Percentiles rank a stretch among this genome's conserved stretches.
Conservation (phyloP, 1,140 invertebrate species). For the Dolichoris vasculosae region DNA sequence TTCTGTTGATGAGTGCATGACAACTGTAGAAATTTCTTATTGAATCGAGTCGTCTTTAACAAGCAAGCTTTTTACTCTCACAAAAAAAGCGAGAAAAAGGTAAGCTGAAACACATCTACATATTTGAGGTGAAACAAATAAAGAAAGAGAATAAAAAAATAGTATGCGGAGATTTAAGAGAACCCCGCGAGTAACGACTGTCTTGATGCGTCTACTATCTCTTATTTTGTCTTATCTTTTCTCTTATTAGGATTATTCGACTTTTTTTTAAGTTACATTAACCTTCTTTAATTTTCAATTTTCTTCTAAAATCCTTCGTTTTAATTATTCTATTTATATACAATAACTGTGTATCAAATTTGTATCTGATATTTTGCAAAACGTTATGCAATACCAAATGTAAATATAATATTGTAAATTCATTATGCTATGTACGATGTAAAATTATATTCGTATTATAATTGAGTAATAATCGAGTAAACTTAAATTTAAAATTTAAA, state of each 20-base stretch:
- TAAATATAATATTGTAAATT: too few species aligned
- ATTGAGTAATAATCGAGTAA: too few species aligned
- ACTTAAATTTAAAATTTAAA: too few species aligned
- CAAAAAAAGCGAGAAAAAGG: background rate
- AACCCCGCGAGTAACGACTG: conserved; percentile 47
- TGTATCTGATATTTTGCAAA: background rate
- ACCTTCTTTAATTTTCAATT: conserved; percentile 37
- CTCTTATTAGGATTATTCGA: background rate
- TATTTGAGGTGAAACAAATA: background rate
- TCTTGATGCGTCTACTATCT: conserved; percentile 26
- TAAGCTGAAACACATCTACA: background rate
- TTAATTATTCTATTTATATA: background rate
- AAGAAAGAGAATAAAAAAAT: background rate
- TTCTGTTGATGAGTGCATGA: background rate
- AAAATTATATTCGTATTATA: too few species aligned
- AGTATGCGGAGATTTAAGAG: background rate
- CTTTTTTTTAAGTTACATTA: background rate
- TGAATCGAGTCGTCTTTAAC: conserved; percentile 2
- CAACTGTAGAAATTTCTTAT: conserved; percentile 42
- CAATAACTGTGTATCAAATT: background rate
- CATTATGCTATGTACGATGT: too few species aligned
- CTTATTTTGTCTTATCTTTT: conserved; percentile 2
- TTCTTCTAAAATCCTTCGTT: background rate
- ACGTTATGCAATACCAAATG: too few species aligned
- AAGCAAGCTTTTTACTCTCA: background rate